Conservation (phyloP, 1,140 invertebrate species). For the Drosophila bocqueti region DNA sequence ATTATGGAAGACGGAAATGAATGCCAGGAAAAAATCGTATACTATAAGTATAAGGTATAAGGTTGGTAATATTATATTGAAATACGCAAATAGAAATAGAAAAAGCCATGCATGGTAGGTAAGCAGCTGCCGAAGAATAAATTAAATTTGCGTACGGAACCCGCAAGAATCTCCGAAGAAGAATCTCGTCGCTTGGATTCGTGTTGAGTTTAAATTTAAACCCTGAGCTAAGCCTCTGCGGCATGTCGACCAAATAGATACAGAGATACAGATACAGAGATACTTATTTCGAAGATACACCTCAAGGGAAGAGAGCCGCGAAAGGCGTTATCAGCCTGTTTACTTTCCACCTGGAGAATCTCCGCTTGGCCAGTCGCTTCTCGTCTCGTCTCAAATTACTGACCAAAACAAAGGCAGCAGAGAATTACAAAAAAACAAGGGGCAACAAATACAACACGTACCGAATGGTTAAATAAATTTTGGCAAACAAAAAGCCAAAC, state of each 20-base stretch:
- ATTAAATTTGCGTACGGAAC: conserved; percentile 71
- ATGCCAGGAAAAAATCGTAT: conserved; percentile 69
- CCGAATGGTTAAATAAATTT: conserved; percentile 43
- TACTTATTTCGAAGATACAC: neutral
- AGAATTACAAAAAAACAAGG: conserved; percentile 16
- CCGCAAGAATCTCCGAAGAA: conserved; percentile 45
- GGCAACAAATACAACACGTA: conserved; percentile 4
- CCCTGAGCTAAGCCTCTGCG: conserved; percentile 69
- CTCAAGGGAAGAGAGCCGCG: conserved; percentile 17
- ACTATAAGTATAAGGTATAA: conserved; percentile 36
- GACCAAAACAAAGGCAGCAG: conserved; percentile 38
- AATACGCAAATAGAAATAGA: conserved; percentile 74
- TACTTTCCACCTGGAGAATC: conserved; percentile 49
- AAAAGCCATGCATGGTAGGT: conserved; percentile 65
- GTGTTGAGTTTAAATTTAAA: conserved; percentile 74
- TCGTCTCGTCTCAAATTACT: conserved; percentile 54
- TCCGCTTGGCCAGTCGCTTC: neutral
- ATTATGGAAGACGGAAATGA: conserved; percentile 83
- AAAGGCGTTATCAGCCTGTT: conserved; percentile 66
- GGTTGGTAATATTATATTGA: conserved; percentile 59
- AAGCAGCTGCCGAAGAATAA: conserved; percentile 77
- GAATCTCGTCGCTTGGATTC: conserved; percentile 36
- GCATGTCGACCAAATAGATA: conserved; percentile 49
- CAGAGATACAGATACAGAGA: conserved; percentile 21
- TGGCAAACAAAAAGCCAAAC: conserved; percentile 55